Percentiles rank a stretch among this genome's conserved stretches.
Conservation (phyloP, 2,888 invertebrate species). For the Cryptus viduatorius region DNA sequence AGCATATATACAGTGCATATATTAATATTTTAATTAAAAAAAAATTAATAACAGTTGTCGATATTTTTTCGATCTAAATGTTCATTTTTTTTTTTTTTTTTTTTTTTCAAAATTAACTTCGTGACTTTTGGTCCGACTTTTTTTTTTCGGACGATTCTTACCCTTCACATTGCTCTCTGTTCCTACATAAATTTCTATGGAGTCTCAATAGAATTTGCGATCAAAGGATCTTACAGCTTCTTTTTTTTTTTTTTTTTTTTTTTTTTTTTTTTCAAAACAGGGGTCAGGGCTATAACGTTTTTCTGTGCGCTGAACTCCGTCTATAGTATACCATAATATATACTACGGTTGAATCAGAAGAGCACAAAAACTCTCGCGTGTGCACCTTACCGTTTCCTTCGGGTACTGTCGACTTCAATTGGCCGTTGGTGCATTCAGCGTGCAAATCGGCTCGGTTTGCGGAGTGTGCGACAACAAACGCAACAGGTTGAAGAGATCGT, state of each 20-base stretch:
- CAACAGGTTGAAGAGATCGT: slow-evolving; percentile 80
- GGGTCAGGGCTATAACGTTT: slow-evolving; percentile 71
- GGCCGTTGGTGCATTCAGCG: slow-evolving; percentile 83
- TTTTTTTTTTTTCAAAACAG: slow-evolving; percentile 76
- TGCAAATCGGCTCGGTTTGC: slow-evolving; percentile 81
- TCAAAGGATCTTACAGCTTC: slow-evolving; percentile 79
- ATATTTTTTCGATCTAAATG: no score
- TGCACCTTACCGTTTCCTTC: slow-evolving; percentile 80
- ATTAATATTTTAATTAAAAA: background rate
- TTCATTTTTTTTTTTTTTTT: no score
- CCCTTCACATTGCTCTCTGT: background rate
- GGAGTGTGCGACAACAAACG: slow-evolving; percentile 82
- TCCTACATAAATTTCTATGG: slow-evolving; percentile 63
- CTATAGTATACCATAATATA: background rate
- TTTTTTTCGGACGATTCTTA: background rate
- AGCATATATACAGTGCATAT: background rate
- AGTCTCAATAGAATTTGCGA: slow-evolving; percentile 82
- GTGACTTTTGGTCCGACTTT: background rate
- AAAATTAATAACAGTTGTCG: background rate
- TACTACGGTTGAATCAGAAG: background rate
- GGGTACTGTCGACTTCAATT: slow-evolving; percentile 77
- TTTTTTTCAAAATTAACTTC: background rate
- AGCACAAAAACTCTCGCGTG: slow-evolving; percentile 59
- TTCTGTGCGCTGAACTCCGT: background rate
- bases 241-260: slow-evolving; percentile 68